Conservation (phyloP, 1,140 invertebrate genomes). For the Halesus radiatus region DNA sequence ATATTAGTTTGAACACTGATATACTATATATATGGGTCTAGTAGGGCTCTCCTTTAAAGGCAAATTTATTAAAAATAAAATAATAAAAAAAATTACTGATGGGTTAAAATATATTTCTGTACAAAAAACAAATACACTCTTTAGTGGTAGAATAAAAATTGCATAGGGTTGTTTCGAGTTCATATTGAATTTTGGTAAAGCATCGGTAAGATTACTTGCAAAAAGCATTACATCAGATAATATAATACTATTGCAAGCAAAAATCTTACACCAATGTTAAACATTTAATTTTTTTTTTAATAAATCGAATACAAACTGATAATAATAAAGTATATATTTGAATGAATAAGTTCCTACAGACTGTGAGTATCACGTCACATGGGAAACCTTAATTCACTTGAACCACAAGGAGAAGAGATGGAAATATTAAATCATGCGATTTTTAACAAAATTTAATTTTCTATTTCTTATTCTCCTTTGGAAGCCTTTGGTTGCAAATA, state of each 20-base stretch:
- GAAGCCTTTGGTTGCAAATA: constrained; percentile 1
- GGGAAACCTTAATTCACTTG: not conserved
- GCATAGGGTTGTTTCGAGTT: not conserved
- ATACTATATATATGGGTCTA: not conserved
- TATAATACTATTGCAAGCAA: too few relatives aligned
- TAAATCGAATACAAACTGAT: too few relatives aligned
- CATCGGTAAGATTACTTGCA: not conserved
- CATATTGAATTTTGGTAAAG: not conserved
- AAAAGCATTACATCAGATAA: not conserved
- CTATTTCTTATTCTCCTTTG: too few relatives aligned
- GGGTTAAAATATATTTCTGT: constrained; percentile 28
- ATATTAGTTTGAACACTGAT: not conserved
- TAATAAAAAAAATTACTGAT: constrained; percentile 5
- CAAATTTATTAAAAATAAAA: not conserved
- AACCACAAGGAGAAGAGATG: constrained; percentile 7
- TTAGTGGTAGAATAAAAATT: constrained; percentile 7
- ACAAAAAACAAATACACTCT: constrained; percentile 16
- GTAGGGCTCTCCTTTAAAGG: not conserved
- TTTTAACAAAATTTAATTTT: not conserved
- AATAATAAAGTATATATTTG: too few relatives aligned
- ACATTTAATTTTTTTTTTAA: too few relatives aligned
- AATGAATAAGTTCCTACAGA: not conserved
- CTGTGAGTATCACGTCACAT: not conserved
- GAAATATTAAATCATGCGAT: not conserved
- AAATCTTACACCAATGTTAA: too few relatives aligned